Evolutionary conservation across 2,113 vertebrate genomes (phyloP).

Genomic region (Chroicocephalus ridibundus): DNA sequence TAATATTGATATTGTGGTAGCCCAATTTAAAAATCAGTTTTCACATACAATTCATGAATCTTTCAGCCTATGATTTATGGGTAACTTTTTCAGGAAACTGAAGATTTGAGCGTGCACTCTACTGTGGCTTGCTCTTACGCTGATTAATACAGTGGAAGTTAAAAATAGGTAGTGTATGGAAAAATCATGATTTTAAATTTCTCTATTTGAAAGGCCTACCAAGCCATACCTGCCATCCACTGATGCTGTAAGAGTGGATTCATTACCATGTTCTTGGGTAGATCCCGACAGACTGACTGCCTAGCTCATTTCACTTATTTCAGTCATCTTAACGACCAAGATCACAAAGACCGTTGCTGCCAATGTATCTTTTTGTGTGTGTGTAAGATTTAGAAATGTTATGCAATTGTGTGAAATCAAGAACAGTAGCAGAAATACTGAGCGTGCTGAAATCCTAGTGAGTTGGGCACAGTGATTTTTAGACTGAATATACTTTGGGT

Average conservation of each 20-base stretch:
- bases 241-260: neutral
- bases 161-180: neutral
- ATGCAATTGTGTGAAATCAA: neutral
- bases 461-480: neutral
- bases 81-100: neutral
- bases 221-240: neutral
- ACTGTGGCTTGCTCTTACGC: neutral
- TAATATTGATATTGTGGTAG: accelerated
- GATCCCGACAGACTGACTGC: neutral
- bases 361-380: neutral
- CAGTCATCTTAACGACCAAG: neutral
- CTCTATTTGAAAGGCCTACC: neutral
- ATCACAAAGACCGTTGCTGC: neutral
- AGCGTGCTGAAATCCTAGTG: neutral
- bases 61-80: neutral
- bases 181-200: neutral
- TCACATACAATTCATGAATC: neutral
- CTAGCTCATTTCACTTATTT: neutral
- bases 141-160: neutral
- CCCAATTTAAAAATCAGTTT: neutral
- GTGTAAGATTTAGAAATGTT: neutral
- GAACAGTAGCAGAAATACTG: neutral
- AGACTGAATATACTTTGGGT: neutral
- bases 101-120: neutral
- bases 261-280: neutral